Evolutionary conservation across 1,140 invertebrate species (phyloP).

Genomic region (Leptinotarsa lineolata): DNA sequence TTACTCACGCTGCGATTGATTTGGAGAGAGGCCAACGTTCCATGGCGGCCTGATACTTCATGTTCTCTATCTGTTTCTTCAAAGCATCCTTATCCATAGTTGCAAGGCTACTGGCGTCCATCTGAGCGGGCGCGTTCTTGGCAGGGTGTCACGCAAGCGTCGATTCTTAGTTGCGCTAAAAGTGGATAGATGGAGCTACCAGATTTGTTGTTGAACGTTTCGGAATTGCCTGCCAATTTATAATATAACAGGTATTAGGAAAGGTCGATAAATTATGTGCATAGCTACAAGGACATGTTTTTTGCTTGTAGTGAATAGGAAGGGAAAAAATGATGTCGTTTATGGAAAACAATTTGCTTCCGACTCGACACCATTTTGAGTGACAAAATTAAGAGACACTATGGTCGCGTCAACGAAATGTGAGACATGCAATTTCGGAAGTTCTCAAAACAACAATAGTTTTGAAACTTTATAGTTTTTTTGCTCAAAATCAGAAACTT

Average conservation of each 20-base stretch:
- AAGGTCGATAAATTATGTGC: neutral
- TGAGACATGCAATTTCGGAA: too few species aligned
- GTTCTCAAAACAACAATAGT: too few species aligned
- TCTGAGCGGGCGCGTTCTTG: conserved; percentile 43
- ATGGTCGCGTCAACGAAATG: too few species aligned
- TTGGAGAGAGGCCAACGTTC: conserved; percentile 93
- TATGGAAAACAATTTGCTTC: too few species aligned
- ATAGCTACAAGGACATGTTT: neutral
- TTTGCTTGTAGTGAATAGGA: neutral
- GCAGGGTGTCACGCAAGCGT: conserved; percentile 51
- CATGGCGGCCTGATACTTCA: conserved; percentile 95
- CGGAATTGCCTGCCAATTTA: neutral
- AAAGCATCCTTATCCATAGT: conserved; percentile 96
- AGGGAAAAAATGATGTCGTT: too few species aligned
- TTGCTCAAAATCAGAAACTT: too few species aligned
- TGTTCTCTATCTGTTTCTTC: conserved; percentile 95
- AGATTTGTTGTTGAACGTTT: neutral
- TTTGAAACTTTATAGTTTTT: too few species aligned
- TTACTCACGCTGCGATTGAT: conserved; percentile 92
- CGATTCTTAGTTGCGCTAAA: conserved; percentile 25
- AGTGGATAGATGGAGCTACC: conserved; percentile 31
- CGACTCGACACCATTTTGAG: too few species aligned
- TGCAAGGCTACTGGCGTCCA: conserved; percentile 80
- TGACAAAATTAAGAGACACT: too few species aligned
- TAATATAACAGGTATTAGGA: neutral